Evolutionary conservation across 2,113 vertebrate genomes (phyloP).

Genomic region (Fulica atra): DNA sequence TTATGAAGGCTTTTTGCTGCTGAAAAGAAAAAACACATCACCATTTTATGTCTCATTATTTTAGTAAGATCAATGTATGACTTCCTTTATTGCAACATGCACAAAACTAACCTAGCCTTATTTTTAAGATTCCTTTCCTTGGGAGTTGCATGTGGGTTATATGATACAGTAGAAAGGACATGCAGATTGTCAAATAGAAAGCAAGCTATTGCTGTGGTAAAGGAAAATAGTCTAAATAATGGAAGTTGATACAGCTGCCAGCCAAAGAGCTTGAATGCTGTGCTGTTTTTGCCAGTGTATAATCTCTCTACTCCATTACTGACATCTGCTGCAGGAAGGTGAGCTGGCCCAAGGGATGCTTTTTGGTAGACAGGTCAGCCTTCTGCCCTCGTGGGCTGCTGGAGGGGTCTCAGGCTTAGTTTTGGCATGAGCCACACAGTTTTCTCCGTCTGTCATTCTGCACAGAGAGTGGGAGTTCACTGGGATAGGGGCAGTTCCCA

Average conservation of each 20-base stretch:
- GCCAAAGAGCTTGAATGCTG: not conserved
- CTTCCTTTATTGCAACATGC: not conserved
- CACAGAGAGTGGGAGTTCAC: not conserved
- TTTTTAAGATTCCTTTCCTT: not conserved
- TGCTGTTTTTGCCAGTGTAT: not conserved
- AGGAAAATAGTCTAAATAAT: not conserved
- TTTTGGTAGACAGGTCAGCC: not conserved
- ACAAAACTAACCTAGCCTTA: not conserved
- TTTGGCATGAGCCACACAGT: not conserved
- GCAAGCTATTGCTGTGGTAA: not conserved
- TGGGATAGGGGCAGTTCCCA: accelerated
- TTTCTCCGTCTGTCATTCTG: not conserved
- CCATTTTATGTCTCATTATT: not conserved
- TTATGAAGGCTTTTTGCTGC: not conserved
- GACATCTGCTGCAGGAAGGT: not conserved
- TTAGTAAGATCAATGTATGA: not conserved
- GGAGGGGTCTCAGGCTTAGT: not conserved
- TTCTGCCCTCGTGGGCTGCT: not conserved
- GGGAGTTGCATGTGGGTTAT: not conserved
- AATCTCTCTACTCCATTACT: not conserved
- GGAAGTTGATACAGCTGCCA: not conserved
- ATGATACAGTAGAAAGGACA: not conserved
- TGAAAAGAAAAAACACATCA: not conserved
- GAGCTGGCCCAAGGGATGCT: not conserved
- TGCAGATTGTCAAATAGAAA: not conserved